Percentiles rank a stretch among this genome's conserved stretches.
phyloP scores from a whole-genome alignment of 1,140 invertebrate species.

The Lepeophtheirus salmonis region DNA sequence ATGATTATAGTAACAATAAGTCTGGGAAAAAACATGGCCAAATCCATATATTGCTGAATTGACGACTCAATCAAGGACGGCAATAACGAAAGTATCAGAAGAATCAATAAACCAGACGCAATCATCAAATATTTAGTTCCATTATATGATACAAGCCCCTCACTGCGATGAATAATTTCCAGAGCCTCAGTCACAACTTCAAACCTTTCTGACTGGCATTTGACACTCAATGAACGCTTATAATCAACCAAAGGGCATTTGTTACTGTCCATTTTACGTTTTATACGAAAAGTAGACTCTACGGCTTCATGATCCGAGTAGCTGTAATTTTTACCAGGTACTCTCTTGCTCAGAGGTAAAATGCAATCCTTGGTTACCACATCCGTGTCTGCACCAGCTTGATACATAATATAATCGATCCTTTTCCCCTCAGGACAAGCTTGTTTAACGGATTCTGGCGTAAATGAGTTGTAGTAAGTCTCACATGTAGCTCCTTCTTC shows the following conservation, averaged over 20 bases:
- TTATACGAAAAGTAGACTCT: neutral
- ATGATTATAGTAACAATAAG: constrained; percentile 7
- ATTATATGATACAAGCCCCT: neutral
- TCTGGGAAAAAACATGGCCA: constrained; percentile 1
- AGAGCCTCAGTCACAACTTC: constrained; percentile 4
- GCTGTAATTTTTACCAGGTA: constrained; percentile 1
- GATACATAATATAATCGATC: constrained; percentile 16
- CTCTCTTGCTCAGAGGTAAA: neutral
- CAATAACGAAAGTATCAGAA: constrained; percentile 1
- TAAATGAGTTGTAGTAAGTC: constrained; percentile 11
- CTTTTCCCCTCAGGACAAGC: constrained; percentile 5
- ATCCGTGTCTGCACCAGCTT: neutral
- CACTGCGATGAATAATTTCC: neutral
- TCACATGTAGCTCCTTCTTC: constrained; percentile 7
- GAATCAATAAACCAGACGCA: neutral
- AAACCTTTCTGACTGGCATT: neutral
- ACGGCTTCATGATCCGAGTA: constrained; percentile 18
- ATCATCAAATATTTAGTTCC: neutral
- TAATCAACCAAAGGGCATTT: neutral
- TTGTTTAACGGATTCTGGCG: neutral
- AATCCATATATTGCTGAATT: neutral
- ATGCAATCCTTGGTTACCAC: neutral
- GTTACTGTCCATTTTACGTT: neutral
- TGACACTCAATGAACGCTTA: neutral
- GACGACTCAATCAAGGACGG: neutral